Evolutionary conservation across 1,140 invertebrate species (phyloP).

Genomic region (Caenorhabditis brenneri): DNA sequence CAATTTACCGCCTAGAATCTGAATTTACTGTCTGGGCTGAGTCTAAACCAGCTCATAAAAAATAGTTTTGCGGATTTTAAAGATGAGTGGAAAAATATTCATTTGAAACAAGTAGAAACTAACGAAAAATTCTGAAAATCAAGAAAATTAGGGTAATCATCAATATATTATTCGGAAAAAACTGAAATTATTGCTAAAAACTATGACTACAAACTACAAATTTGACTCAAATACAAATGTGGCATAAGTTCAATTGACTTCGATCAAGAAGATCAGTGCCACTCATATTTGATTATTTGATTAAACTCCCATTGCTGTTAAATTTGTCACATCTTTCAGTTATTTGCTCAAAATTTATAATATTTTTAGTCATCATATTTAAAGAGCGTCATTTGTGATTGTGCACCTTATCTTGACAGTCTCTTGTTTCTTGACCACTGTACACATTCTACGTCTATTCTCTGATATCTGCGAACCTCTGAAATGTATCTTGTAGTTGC

Average conservation of each 20-base stretch:
- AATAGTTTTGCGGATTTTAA: too few relatives aligned
- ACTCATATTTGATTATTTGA: constrained; percentile 12
- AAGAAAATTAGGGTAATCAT: too few relatives aligned
- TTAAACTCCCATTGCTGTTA: not conserved
- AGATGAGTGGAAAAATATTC: too few relatives aligned
- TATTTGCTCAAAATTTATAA: constrained; percentile 11
- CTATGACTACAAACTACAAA: not conserved
- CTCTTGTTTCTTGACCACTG: not conserved
- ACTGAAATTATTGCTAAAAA: too few relatives aligned
- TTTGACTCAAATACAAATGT: not conserved
- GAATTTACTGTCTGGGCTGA: too few relatives aligned
- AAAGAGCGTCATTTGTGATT: not conserved
- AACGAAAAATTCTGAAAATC: too few relatives aligned
- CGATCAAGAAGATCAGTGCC: not conserved
- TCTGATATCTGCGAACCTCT: not conserved
- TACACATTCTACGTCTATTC: not conserved
- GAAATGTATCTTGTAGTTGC: constrained; percentile 19
- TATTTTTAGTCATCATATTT: constrained; percentile 7
- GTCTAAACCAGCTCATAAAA: too few relatives aligned
- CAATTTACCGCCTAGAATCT: too few relatives aligned
- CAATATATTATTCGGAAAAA: too few relatives aligned
- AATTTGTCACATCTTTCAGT: constrained; percentile 13
- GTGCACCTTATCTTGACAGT: not conserved
- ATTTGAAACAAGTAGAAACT: too few relatives aligned
- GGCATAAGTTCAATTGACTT: not conserved